These are phyloP conservation scores for Hippocampus kuda DNA, from an alignment of 2,797 vertebrate genomes.

Conservation along the genomic window DNA sequence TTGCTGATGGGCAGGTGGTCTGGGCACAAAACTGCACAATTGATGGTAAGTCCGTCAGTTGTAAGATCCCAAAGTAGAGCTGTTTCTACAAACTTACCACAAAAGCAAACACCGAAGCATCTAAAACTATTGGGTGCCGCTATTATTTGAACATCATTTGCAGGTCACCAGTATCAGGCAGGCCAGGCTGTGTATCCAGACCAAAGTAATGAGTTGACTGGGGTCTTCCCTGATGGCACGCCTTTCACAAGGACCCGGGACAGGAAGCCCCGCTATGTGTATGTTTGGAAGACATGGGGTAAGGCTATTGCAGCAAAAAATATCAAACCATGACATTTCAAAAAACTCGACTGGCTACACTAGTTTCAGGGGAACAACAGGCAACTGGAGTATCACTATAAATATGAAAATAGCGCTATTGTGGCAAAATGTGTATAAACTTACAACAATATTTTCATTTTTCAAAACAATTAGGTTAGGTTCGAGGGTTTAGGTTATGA, in stretches of 20 bases:
- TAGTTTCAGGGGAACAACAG: neutral
- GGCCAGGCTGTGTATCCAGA: constrained; percentile 77
- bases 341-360: neutral
- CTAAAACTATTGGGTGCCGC: too few relatives aligned
- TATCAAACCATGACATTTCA: neutral
- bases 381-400: neutral
- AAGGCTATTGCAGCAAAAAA: constrained; percentile 30
- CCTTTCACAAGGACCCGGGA: constrained; percentile 55
- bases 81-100: neutral
- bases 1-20: constrained; percentile 75
- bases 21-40: constrained; percentile 75
- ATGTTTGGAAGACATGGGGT: constrained; percentile 89
- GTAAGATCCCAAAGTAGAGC: neutral
- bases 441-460: neutral
- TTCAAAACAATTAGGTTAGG: neutral
- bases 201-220: constrained; percentile 39
- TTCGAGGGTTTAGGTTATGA: too few relatives aligned
- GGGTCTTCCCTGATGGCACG: constrained; percentile 76
- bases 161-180: constrained; percentile 66
- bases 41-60: constrained; percentile 35
- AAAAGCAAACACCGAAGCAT: neutral
- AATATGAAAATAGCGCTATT: neutral
- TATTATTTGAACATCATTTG: neutral
- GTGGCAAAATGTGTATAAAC: neutral
- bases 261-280: constrained; percentile 73